Percentiles rank a stretch among this genome's conserved stretches.
phyloP scores from a whole-genome alignment of 2,888 invertebrate species.

The Harpalus rufipes region DNA sequence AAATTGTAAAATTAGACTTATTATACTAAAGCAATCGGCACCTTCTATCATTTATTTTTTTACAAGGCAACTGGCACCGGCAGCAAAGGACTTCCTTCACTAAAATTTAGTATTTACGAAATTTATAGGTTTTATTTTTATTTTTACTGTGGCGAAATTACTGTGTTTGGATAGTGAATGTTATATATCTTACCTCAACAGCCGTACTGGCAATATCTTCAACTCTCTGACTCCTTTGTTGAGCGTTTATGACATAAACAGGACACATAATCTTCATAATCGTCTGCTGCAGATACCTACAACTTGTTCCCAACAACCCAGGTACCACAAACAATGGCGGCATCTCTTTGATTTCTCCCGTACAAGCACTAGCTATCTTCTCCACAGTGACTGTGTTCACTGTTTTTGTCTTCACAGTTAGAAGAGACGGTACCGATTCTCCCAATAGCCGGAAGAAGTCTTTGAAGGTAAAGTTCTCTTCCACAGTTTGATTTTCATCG shows the following conservation, averaged over 20 bases:
- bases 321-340: conserved; percentile 76
- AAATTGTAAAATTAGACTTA: no score
- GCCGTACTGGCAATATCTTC: conserved; percentile 5
- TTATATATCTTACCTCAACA: neutral
- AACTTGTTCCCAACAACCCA: conserved; percentile 73
- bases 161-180: no score
- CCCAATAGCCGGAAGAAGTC: conserved; percentile 21
- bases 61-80: no score
- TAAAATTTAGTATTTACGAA: no score
- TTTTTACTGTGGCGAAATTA: no score
- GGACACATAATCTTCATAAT: conserved; percentile 8
- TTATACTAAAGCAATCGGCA: no score
- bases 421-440: conserved; percentile 10
- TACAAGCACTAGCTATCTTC: conserved; percentile 69
- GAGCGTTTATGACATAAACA: conserved; percentile 34
- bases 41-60: no score
- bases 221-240: neutral
- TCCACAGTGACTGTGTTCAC: neutral
- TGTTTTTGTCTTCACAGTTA: neutral
- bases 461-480: conserved; percentile 30
- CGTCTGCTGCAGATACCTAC: conserved; percentile 15
- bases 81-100: no score
- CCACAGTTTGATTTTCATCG: neutral
- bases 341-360: conserved; percentile 74
- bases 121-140: no score